Evolutionary conservation across 2,888 invertebrate genomes (phyloP).

Genomic region (Scaeva pyrastri): DNA sequence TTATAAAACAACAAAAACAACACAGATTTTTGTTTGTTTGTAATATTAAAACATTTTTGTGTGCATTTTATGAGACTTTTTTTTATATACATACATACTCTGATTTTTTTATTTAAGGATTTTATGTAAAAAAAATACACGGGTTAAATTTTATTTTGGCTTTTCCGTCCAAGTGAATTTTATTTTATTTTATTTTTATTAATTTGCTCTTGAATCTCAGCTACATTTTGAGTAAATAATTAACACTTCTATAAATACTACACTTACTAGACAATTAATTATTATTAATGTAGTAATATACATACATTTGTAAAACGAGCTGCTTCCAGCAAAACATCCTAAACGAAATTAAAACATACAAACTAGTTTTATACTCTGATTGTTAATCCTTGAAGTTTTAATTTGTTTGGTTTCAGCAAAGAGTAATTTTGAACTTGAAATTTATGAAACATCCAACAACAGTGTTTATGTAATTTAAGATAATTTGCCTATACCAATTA

Average conservation of each 20-base stretch:
- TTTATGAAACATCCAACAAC: background rate
- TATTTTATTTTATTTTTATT: slow-evolving; percentile 38
- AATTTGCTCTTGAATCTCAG: slow-evolving; percentile 62
- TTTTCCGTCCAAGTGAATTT: slow-evolving; percentile 69
- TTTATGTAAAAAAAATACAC: slow-evolving; percentile 4
- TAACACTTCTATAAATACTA: slow-evolving; percentile 39
- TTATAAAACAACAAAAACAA: slow-evolving; percentile 26
- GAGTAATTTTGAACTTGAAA: background rate
- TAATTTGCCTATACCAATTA: slow-evolving; percentile 16
- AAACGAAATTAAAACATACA: slow-evolving; percentile 11
- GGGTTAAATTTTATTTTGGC: slow-evolving; percentile 62
- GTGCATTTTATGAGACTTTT: slow-evolving; percentile 55
- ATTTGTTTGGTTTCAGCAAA: slow-evolving; percentile 1
- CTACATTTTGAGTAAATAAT: slow-evolving; percentile 51
- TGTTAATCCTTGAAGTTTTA: slow-evolving; percentile 17
- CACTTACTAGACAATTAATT: slow-evolving; percentile 12
- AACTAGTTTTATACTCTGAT: slow-evolving; percentile 19
- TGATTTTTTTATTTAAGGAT: slow-evolving; percentile 10
- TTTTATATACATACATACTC: slow-evolving; percentile 28
- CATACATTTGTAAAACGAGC: slow-evolving; percentile 24
- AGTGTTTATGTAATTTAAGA: slow-evolving; percentile 20
- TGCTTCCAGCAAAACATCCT: slow-evolving; percentile 46
- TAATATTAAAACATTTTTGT: slow-evolving; percentile 41
- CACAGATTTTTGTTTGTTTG: slow-evolving; percentile 24
- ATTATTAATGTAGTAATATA: background rate